Evolutionary conservation across 2,113 vertebrate genomes (phyloP), one percentile per base, ranked within the genome.

Genomic region (Nothocercus nigrocapillus): DNA sequence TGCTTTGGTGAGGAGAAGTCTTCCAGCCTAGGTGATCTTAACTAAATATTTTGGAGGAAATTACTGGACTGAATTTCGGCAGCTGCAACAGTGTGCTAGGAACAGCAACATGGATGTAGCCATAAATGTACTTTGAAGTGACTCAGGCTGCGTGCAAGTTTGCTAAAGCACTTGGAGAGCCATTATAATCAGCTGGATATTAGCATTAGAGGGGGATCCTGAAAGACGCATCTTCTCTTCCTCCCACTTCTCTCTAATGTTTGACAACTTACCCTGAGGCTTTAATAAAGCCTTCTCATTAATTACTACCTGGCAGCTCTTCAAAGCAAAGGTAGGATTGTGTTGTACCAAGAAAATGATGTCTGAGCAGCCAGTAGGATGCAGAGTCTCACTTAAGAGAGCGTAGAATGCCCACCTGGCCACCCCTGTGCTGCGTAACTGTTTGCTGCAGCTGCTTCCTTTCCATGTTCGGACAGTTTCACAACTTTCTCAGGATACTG

Each of bases 281-380:
- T 74, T 87, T 83, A 74, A 47, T 9, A 54, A 53, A 69, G 20
- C 17, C 49, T 51, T 59, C 28, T 84, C 8, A 8, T 64, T 53
- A 79, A 64, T 28, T 59, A 19, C 14, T 5, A 20, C 20, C 28
- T 53, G 32, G 74, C 54, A 51, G 15, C 36, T 22, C 73, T 38
- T 83, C 62, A 47, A 70, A 74, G 32, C 54, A 74, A 88, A 54
- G 53, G 49, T 16, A 42, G 24, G 62, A 63, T 34, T 53, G 20
- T 8, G 59, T 25, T 0, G 1, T 9, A 21, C 36, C 7, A 32
- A 54, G 17, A 44, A 59, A 54, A 61, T 0, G 2, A 3, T 28
- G 11, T 27, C 25, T 14, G 53, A 25, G 53, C 18, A 54, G 24
- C 17, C 14, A 17, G 9, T 72, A 24, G 28, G 14, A 3, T 9